Base-by-base conservation (phyloP, 2,113 vertebrate genomes). In the Camelus bactrianus region DNA sequence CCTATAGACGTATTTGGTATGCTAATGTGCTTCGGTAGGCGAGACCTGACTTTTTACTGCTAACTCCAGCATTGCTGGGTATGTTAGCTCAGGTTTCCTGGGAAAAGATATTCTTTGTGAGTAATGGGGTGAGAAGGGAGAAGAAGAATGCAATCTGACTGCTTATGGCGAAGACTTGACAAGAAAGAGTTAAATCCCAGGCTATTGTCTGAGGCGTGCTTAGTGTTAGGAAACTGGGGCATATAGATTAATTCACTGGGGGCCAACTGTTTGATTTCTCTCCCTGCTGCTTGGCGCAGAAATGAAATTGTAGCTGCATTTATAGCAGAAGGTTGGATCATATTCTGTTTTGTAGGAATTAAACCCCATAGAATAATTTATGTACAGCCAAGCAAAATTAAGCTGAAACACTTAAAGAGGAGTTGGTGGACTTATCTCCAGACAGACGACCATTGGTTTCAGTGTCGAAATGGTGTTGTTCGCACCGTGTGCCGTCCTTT, bases 201-300 rank as follows among this genome's bases (percentile, higher is more conserved):
- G 5, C 87, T 95, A 13, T 62, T 79, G 97, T 90, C 79, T 96
- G 46, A 97, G 82, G 95, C 96, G 17, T 93, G 67, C 91, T 93
- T 88, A 14, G 52, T 94, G 76, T 93, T 96, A 97, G 97, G 96
- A 98, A 98, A 97, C 95, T 3, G 97, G 94, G 97, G 89, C 93
- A 92, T 96, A 93, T 90, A 97, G 95, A 98, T 93, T 86, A 97
- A 98, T 95, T 83, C 96, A 96, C 95, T 85, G 97, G 98, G 97
- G 97, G 97, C 93, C 95, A 96, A 97, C 88, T 95, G 76, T 98
- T 98, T 97, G 97, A 96, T 98, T 98, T 98, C 95, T 97, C 97
- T 95, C 76, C 62, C 76, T 96, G 96, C 92, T 97, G 16, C 89
- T 81, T 86, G 79, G 97, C 94, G 95, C 96, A 83, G 96, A 86